phyloP scores from a whole-genome alignment of 2,888 invertebrate species.

The Nephrotoma appendiculata region DNA sequence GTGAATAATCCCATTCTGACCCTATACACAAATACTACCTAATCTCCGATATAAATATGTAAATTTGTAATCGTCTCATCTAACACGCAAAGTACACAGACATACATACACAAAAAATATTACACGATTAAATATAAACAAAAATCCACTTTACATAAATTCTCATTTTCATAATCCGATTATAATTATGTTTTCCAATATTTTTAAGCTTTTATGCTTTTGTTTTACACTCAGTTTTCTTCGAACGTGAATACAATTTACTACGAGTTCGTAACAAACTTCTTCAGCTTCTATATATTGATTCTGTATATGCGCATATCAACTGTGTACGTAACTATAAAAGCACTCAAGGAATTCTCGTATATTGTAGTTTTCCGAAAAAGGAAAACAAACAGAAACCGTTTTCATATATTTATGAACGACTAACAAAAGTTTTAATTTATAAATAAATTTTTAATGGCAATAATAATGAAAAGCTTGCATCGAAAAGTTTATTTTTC shows the following conservation, averaged over 20 bases:
- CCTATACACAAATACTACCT: background rate
- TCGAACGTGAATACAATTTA: background rate
- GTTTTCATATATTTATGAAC: background rate
- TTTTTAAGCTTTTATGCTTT: background rate
- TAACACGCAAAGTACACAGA: background rate
- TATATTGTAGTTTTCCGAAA: background rate
- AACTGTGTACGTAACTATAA: background rate
- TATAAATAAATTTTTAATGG: background rate
- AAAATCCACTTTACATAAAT: background rate
- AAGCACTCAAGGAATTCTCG: no score
- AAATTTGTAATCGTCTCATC: background rate
- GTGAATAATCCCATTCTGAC: no score
- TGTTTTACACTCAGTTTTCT: background rate
- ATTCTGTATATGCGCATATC: background rate
- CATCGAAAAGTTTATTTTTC: background rate
- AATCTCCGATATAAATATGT: background rate
- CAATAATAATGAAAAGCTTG: background rate
- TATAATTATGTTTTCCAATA: background rate
- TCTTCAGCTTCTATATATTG: background rate
- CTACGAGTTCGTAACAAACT: background rate
- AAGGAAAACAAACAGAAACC: background rate
- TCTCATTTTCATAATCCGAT: background rate
- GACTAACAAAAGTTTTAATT: background rate
- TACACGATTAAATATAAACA: background rate
- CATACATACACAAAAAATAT: no score